Evolutionary conservation across 2,888 invertebrate genomes (phyloP), one percentile per base, ranked within the genome.

Genomic region (Oasisia sp.): DNA sequence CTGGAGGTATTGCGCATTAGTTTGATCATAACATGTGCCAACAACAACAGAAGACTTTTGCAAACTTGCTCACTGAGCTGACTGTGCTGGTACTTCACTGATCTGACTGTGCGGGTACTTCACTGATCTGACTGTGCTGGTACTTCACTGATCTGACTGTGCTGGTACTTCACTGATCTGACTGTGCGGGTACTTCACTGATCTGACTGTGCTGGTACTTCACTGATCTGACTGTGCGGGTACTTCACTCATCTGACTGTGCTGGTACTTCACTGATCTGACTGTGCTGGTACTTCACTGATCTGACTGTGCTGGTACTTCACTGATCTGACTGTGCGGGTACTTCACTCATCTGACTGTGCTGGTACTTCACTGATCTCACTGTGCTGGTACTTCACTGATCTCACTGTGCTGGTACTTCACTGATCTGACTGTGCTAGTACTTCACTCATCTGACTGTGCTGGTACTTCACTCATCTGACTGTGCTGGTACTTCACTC

Each of bases 181-280:
- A 56, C 1, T 56, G 56, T 56, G 74, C 74, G 27, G 27, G 27
- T 19, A 7, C 27, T 74, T 14, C 89, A 97, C 50, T 56, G 56
- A 56, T 19, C 19, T 56, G 56, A 56, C 1, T 56, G 56, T 56
- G 74, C 74, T 74, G 27, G 27, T 19, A 7, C 27, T 74, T 14
- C 89, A 97, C 50, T 56, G 56, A 56, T 19, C 19, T 56, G 56
- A 56, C 1, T 56, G 56, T 56, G 74, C 74, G 27, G 27, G 27
- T 19, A 7, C 27, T 74, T 14, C 89, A 97, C 50, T 56, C 8
- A 56, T 19, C 19, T 56, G 56, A 56, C 1, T 56, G 56, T 56
- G 74, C 74, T 74, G 27, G 27, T 19, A 7, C 27, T 74, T 14
- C 89, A 97, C 50, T 56, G 56, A 56, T 19, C 19, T 56, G 56